Evolutionary conservation across 2,888 invertebrate genomes (phyloP).

Genomic region (Oegoconia quadripuncta): DNA sequence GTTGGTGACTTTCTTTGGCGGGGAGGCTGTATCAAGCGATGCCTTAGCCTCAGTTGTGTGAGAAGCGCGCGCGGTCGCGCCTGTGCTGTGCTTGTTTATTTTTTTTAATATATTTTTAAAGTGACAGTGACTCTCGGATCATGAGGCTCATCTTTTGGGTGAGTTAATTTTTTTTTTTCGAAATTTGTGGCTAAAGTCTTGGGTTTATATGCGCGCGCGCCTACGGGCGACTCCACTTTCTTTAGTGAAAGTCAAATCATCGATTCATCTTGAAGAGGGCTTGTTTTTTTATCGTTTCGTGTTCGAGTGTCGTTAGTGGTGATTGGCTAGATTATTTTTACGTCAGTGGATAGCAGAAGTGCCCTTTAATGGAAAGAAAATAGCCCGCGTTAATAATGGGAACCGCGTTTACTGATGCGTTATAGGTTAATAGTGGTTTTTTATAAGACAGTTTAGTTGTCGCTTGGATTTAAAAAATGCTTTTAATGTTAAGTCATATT

Average conservation of each 20-base stretch:
- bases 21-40: conserved; percentile 50
- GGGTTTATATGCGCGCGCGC: conserved; percentile 14
- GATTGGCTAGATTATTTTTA: conserved; percentile 28
- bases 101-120: conserved; percentile 45
- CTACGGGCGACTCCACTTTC: conserved; percentile 43
- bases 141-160: conserved; percentile 75
- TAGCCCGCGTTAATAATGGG: neutral
- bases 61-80: conserved; percentile 66
- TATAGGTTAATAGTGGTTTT: conserved; percentile 11
- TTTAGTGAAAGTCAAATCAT: conserved; percentile 60
- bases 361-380: conserved; percentile 11
- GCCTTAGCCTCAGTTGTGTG: conserved; percentile 52
- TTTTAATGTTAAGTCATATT: neutral
- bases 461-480: neutral
- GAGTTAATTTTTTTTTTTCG: conserved; percentile 37
- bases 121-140: conserved; percentile 63
- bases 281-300: conserved; percentile 43
- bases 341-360: neutral
- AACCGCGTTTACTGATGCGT: conserved; percentile 5
- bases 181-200: conserved; percentile 7
- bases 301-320: conserved; percentile 31
- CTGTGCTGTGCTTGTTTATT: conserved; percentile 56
- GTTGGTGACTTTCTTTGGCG: conserved; percentile 63
- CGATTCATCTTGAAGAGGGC: conserved; percentile 47
- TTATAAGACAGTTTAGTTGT: neutral